Evolutionary conservation across 2,113 vertebrate species (phyloP).

Genomic region (Herpetotheres cachinnans): DNA sequence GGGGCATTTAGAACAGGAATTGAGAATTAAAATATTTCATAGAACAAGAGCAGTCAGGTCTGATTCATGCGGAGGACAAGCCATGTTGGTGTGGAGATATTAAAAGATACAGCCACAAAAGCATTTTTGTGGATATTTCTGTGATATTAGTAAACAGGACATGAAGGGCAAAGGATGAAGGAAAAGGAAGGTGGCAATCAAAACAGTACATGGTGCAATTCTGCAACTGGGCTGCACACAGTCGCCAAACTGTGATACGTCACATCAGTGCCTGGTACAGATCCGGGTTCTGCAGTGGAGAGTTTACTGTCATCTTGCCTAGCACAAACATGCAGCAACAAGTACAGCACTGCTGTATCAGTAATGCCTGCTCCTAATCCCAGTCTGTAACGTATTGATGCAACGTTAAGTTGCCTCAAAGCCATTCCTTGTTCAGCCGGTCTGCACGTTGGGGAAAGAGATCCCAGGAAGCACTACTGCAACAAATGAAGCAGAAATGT

Average conservation of each 20-base stretch:
- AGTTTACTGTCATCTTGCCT: not conserved
- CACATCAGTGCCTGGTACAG: too few relatives aligned
- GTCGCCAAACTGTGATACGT: not conserved
- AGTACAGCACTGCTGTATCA: not conserved
- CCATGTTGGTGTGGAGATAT: not conserved
- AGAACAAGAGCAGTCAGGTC: not conserved
- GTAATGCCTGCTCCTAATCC: fast-evolving
- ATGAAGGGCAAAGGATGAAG: not conserved
- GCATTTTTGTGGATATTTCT: not conserved
- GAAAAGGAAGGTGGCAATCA: not conserved
- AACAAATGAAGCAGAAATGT: fast-evolving
- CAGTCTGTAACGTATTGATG: fast-evolving
- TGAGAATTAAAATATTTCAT: not conserved
- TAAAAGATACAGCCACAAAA: not conserved
- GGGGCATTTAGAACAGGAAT: not conserved
- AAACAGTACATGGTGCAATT: not conserved
- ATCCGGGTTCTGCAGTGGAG: not conserved
- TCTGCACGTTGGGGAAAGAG: fast-evolving
- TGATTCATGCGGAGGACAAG: not conserved
- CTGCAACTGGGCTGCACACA: not conserved
- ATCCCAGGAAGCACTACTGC: not conserved
- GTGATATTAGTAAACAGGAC: not conserved
- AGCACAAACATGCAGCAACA: not conserved
- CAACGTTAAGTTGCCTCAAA: fast-evolving
- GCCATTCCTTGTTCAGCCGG: fast-evolving